Conservation (phyloP, 2,888 invertebrate species). For the Lamellibrachia columna region DNA sequence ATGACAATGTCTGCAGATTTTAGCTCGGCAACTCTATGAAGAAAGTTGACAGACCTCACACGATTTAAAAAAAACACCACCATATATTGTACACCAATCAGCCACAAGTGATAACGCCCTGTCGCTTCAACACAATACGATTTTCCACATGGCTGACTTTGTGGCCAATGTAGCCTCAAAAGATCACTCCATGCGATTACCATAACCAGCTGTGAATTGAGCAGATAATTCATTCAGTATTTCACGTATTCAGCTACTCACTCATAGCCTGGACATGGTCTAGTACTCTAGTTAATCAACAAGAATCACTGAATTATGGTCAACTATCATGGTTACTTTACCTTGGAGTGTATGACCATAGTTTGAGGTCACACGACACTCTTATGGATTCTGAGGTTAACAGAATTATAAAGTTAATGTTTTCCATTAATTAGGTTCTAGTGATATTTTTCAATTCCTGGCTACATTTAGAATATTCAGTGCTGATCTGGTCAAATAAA, state of each 20-base stretch:
- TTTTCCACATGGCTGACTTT: neutral
- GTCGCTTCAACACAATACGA: neutral
- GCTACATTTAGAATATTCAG: no score
- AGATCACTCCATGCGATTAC: neutral
- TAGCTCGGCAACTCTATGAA: neutral
- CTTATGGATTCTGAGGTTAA: neutral
- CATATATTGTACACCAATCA: neutral
- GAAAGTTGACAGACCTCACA: constrained; percentile 5
- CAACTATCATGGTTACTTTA: neutral
- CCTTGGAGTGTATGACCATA: neutral
- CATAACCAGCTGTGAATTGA: neutral
- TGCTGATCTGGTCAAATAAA: neutral
- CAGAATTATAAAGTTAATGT: neutral
- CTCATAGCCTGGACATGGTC: neutral
- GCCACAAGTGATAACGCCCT: neutral
- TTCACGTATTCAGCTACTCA: neutral
- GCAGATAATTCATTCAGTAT: neutral
- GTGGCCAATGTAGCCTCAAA: neutral
- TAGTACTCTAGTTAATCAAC: neutral
- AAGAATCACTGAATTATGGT: neutral
- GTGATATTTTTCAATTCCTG: neutral
- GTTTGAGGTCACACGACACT: neutral
- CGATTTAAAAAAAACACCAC: neutral
- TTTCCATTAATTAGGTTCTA: neutral
- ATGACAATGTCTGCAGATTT: neutral